Conservation (phyloP, 2,797 vertebrate species). For the Euphonia xanthogaster region DNA sequence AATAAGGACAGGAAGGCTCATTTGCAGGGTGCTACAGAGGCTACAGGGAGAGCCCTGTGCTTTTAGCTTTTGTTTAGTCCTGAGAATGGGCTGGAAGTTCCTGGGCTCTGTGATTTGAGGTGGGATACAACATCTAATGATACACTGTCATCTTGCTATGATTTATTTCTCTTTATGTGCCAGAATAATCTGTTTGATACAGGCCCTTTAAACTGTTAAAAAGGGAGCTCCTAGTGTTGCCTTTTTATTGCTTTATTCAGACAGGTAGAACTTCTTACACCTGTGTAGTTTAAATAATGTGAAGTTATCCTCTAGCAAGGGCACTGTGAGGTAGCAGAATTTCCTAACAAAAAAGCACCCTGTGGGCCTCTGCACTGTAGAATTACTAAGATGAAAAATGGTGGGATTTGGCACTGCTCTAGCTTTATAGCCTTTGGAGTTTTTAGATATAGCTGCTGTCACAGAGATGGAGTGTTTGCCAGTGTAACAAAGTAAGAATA, state of each 20-base stretch:
- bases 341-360: neutral
- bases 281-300: neutral
- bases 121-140: neutral
- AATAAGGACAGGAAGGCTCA: neutral
- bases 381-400: neutral
- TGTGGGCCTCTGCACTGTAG: neutral
- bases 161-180: neutral
- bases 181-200: neutral
- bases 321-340: neutral
- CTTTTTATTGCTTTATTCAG: neutral
- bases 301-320: neutral
- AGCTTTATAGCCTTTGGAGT: neutral
- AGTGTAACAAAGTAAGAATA: neutral
- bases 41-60: no score
- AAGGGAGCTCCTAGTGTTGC: neutral
- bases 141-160: neutral
- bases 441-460: neutral
- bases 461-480: neutral
- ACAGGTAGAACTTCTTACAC: neutral
- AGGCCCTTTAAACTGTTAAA: neutral
- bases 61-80: neutral
- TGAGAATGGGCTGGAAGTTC: neutral
- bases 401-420: neutral
- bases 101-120: neutral
- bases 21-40: neutral